A percentile compares a stretch with the other conserved stretches of the same genome.
Conservation (phyloP, 2,888 invertebrate species). For the Ametastegia equiseti region DNA sequence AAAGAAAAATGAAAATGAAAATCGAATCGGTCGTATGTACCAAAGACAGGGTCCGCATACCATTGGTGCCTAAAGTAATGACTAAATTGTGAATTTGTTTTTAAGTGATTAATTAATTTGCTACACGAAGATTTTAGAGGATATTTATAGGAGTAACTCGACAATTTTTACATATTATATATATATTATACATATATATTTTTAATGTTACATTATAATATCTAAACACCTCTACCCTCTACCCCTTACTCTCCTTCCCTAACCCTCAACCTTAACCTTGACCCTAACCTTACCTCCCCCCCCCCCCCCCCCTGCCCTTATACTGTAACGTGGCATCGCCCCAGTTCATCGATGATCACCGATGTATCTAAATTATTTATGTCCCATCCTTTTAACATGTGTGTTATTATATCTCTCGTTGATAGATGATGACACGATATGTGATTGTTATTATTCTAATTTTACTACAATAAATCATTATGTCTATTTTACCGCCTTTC, state of each 20-base stretch:
- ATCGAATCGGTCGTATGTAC: slow-evolving; percentile 75
- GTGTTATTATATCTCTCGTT: slow-evolving; percentile 73
- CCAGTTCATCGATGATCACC: slow-evolving; percentile 54
- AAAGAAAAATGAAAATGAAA: slow-evolving; percentile 50
- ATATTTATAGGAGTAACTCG: slow-evolving; percentile 75
- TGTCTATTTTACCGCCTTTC: slow-evolving; percentile 54
- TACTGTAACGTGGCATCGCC: slow-evolving; percentile 72
- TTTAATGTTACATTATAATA: slow-evolving; percentile 73
- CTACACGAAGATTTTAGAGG: slow-evolving; percentile 73
- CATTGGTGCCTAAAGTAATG: slow-evolving; percentile 74
- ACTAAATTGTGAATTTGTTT: slow-evolving; percentile 70
- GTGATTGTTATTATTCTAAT: slow-evolving; percentile 76
- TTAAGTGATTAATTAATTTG: slow-evolving; percentile 71
- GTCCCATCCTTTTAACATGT: slow-evolving; percentile 72
- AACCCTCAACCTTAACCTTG: too few relatives aligned
- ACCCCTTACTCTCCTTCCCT: too few relatives aligned
- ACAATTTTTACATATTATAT: slow-evolving; percentile 74
- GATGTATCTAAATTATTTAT: slow-evolving; percentile 72
- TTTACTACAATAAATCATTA: slow-evolving; percentile 74
- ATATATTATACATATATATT: slow-evolving; percentile 69
- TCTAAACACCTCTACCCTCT: slow-evolving; percentile 55
- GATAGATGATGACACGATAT: slow-evolving; percentile 73
- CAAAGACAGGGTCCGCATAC: slow-evolving; percentile 77
- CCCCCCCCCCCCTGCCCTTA: too few relatives aligned
- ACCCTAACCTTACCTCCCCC: too few relatives aligned